Base-by-base conservation (phyloP, 2,113 vertebrate species). In the Hyla sarda region DNA sequence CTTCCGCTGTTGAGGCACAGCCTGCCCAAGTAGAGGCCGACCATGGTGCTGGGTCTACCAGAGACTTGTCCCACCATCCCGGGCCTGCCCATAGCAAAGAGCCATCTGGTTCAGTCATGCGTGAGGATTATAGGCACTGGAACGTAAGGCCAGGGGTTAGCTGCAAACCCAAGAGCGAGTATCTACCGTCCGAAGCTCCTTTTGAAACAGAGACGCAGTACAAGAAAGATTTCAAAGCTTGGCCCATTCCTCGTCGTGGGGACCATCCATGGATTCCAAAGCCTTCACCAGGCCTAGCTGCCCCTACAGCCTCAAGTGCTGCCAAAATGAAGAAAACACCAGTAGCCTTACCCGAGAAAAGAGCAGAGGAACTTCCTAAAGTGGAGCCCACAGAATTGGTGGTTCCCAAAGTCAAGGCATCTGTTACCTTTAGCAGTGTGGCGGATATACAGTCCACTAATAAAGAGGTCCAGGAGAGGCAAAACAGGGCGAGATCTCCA, bases 211-310 rank as follows among this genome's bases (percentile, higher is more conserved):
- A 98, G 93, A 98, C 96, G 5, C 98, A 99, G 93, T 99, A 99
- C 93, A 96, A 98, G 93, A 99, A 99, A 92, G 98, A 99, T 94
- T 99, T 92, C 92, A 96, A 97, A 32, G 93, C 97, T 45, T 99
- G 98, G 98, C 98, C 98, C 47, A 95, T 99, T 74, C 95, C 96
- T 2, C 97, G 97, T 85, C 92, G 93, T 84, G 94, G 95, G 0
- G 98, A 99, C 89, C 97, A 99, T 25, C 98, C 98, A 7, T 99
- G 98, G 98, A 99, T 99, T 91, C 96, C 96, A 74, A 98, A 97
- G 90, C 92, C 95, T 25, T 82, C 85, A 5, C 52, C 67, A 30
- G 1, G 81, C 91, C 47, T 90, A 91, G 9, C 54, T 88, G 41
- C 56, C 88, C 52, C 89, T 34, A 86, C 77, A 45, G 85, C 85